These are phyloP conservation scores for Saturnia pavonia DNA, from an alignment of 2,888 invertebrate genomes.

Conservation along the genomic window DNA sequence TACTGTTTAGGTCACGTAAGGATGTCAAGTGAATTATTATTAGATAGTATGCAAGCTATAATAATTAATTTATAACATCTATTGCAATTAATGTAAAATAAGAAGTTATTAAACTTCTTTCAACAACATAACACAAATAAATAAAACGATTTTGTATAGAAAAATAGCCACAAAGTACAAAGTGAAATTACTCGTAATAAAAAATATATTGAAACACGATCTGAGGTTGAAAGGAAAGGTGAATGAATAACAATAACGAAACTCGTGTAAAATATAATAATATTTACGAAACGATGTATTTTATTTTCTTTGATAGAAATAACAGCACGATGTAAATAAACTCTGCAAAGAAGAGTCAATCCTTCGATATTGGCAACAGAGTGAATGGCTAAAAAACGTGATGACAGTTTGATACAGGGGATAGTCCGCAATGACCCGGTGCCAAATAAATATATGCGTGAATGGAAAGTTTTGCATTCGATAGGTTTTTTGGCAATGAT, in stretches of 20 bases:
- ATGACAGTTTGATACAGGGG: slow-evolving; percentile 19
- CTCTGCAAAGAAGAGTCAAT: slow-evolving; percentile 13
- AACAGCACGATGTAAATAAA: slow-evolving; percentile 6
- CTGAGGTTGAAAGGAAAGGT: neutral
- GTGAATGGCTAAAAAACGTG: slow-evolving; percentile 18
- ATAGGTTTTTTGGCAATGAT: neutral
- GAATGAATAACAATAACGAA: neutral
- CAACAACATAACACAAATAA: no score
- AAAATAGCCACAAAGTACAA: neutral
- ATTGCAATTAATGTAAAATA: neutral
- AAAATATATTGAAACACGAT: neutral
- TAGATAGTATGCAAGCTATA: neutral
- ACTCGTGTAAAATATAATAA: neutral
- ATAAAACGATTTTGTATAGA: no score
- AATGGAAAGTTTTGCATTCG: slow-evolving; percentile 1
- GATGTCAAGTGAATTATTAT: neutral
- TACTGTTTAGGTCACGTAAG: neutral
- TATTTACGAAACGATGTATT: neutral
- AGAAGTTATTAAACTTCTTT: no score
- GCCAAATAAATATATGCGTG: slow-evolving; percentile 10
- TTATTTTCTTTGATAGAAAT: slow-evolving; percentile 1
- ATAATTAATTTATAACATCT: neutral
- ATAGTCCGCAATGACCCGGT: slow-evolving; percentile 12
- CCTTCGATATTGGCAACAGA: slow-evolving; percentile 15
- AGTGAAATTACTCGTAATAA: neutral